Evolutionary conservation across 2,113 vertebrate genomes (phyloP).

Genomic region (Anolis sagrei): DNA sequence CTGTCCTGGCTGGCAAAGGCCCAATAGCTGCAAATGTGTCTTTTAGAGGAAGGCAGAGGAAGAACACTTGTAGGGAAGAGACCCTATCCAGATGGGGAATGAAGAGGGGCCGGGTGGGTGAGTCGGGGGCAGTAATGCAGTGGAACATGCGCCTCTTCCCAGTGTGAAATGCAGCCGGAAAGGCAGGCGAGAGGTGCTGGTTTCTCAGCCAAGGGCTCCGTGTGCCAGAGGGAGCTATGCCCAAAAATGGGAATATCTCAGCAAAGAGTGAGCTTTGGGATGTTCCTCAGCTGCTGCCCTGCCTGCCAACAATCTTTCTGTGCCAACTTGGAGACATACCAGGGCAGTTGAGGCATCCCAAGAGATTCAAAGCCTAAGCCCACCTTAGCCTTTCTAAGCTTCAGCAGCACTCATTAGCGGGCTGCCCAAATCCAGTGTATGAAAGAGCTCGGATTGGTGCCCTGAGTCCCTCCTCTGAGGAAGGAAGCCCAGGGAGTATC

Average conservation of each 20-base stretch:
- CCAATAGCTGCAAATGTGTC: neutral
- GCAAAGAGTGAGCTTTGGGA: neutral
- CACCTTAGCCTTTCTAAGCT: slow-evolving; percentile 7
- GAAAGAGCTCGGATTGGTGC: too few relatives aligned
- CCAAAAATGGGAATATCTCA: slow-evolving; percentile 36
- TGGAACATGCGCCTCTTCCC: neutral
- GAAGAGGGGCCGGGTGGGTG: neutral
- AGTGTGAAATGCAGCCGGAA: slow-evolving; percentile 11
- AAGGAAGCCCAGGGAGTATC: neutral
- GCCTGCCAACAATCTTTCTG: neutral
- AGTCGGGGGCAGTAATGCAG: neutral
- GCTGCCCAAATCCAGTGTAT: neutral
- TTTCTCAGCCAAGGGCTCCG: neutral
- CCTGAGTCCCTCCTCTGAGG: neutral
- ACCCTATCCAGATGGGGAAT: neutral
- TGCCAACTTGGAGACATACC: neutral
- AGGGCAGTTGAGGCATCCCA: neutral
- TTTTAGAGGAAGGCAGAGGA: too few relatives aligned
- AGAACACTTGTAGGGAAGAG: too few relatives aligned
- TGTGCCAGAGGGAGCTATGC: slow-evolving; percentile 26
- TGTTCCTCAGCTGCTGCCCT: neutral
- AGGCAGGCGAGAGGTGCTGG: neutral
- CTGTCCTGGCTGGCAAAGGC: neutral
- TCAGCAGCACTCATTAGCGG: neutral
- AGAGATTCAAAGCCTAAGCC: neutral